Evolutionary conservation across 2,888 invertebrate species (phyloP).

Genomic region (Metopia argyrocephala): DNA sequence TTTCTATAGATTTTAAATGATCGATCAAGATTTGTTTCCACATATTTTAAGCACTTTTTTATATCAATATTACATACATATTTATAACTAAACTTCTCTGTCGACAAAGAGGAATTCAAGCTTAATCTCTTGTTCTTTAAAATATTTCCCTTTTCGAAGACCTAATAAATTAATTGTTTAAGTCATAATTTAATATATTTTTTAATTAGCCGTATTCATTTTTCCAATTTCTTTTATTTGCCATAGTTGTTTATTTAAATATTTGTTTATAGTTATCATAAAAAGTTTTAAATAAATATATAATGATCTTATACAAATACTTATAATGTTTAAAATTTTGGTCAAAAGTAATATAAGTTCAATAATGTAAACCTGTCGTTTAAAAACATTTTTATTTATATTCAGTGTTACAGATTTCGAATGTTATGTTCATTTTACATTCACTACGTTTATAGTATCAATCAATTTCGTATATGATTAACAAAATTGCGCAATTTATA

Average conservation of each 20-base stretch:
- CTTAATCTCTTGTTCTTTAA: slow-evolving; percentile 25
- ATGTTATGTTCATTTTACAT: too few relatives aligned
- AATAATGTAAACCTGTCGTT: slow-evolving; percentile 4
- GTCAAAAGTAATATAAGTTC: background rate
- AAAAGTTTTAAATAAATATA: background rate
- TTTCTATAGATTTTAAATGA: too few relatives aligned
- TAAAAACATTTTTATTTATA: background rate
- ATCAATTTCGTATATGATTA: too few relatives aligned
- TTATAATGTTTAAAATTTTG: background rate
- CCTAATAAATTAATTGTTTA: background rate
- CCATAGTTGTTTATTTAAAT: slow-evolving; percentile 48
- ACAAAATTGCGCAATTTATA: background rate
- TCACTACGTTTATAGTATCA: too few relatives aligned
- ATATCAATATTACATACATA: background rate
- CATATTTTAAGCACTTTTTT: background rate
- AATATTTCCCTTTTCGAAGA: slow-evolving; percentile 18
- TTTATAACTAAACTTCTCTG: slow-evolving; percentile 23
- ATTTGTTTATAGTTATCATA: background rate
- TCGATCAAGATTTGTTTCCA: background rate
- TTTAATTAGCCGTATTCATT: slow-evolving; percentile 5
- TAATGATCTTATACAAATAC: background rate
- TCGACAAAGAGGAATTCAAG: slow-evolving; percentile 24
- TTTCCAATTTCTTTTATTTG: slow-evolving; percentile 30
- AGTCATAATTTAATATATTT: slow-evolving; percentile 32
- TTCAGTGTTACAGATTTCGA: background rate